Evolutionary conservation across 64 coral and sea anemone species (phyloP).

Genomic region (Dendronephthya gigantea): DNA sequence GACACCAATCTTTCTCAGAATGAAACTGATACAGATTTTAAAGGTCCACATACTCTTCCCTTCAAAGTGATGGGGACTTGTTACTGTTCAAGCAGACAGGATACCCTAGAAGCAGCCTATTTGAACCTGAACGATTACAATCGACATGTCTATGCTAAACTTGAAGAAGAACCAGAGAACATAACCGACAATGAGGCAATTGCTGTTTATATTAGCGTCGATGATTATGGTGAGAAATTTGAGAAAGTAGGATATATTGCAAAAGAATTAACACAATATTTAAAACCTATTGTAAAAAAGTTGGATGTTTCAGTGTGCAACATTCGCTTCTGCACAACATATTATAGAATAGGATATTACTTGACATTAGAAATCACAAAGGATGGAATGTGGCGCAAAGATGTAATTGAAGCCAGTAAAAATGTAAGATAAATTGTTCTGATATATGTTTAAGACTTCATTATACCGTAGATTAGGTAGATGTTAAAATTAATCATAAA

Average conservation of each 20-base stretch:
- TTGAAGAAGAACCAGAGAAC: conserved; percentile 52
- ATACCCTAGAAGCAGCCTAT: conserved; percentile 19
- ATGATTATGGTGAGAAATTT: too few relatives aligned
- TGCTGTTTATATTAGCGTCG: conserved; percentile 32
- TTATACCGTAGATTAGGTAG: too few relatives aligned
- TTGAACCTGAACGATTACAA: conserved; percentile 37
- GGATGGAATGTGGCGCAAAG: conserved; percentile 22
- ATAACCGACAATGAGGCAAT: conserved; percentile 43
- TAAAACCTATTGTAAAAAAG: conserved; percentile 36
- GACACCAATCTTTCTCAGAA: too few relatives aligned
- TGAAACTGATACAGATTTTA: too few relatives aligned
- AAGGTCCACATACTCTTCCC: too few relatives aligned
- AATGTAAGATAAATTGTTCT: conserved; percentile 32
- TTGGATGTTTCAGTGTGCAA: conserved; percentile 5
- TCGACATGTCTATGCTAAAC: conserved; percentile 36
- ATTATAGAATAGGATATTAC: conserved; percentile 41
- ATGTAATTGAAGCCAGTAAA: conserved; percentile 28
- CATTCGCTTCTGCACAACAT: conserved; percentile 49
- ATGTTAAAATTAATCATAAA: too few relatives aligned
- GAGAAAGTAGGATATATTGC: conserved; percentile 58
- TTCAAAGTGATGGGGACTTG: conserved; percentile 49
- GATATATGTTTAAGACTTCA: too few relatives aligned
- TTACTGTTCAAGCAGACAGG: neutral
- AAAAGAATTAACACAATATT: conserved; percentile 43
- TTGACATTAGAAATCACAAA: conserved; percentile 40